phyloP scores from a whole-genome alignment of 2,888 invertebrate genomes.

The Hartigia nigra region DNA sequence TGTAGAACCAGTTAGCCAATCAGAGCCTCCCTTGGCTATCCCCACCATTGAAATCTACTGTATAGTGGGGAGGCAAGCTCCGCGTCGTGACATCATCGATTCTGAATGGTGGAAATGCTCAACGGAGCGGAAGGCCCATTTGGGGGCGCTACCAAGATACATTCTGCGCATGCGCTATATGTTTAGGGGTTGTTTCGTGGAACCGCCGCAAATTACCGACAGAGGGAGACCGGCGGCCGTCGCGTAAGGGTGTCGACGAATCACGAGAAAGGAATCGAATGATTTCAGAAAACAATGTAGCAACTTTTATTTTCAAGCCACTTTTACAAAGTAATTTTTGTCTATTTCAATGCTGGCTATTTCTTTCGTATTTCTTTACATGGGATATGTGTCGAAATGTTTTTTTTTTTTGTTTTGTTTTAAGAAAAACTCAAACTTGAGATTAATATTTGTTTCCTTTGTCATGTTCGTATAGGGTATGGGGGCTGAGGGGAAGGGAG shows the following conservation, averaged over 20 bases:
- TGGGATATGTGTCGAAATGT: too few species aligned
- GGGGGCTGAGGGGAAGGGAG: too few species aligned
- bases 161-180: conserved; percentile 40
- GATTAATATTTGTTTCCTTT: background rate
- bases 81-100: conserved; percentile 63
- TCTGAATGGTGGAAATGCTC: conserved; percentile 65
- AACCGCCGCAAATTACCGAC: conserved; percentile 28
- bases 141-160: conserved; percentile 57
- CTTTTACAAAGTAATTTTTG: background rate
- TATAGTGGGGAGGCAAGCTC: conserved; percentile 46
- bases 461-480: background rate
- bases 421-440: background rate
- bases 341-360: too few species aligned
- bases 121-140: conserved; percentile 64
- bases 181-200: conserved; percentile 22
- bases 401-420: background rate
- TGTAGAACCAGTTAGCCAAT: conserved; percentile 42
- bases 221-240: conserved; percentile 48
- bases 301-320: background rate
- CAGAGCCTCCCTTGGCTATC: conserved; percentile 31
- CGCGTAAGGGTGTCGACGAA: conserved; percentile 12
- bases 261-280: background rate
- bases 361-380: too few species aligned
- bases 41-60: conserved; percentile 22
- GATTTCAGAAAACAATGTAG: background rate